These are phyloP conservation scores for Phyto melanocephala DNA, from an alignment of 2,888 invertebrate species.

Conservation along the genomic window DNA sequence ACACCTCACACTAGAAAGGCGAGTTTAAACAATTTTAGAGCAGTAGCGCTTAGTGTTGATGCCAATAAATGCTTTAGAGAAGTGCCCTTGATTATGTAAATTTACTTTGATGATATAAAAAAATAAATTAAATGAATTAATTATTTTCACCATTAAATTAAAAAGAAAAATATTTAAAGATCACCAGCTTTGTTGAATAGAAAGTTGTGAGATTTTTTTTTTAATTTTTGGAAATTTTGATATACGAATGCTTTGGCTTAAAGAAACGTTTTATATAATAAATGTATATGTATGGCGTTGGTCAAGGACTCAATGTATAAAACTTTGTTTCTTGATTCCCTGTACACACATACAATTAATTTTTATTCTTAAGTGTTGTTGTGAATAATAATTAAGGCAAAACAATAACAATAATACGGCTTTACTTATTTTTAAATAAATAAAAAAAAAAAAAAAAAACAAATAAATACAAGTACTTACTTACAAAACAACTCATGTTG, in stretches of 20 bases:
- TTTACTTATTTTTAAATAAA: constrained; percentile 32
- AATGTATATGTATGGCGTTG: not conserved
- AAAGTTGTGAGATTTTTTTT: too few species aligned
- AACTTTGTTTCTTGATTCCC: not conserved
- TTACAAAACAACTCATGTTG: not conserved
- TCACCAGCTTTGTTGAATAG: too few species aligned
- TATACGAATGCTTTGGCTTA: too few species aligned
- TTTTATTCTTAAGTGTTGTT: constrained; percentile 29
- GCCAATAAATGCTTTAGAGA: too few species aligned
- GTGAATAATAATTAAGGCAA: constrained; percentile 43
- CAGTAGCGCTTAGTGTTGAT: too few species aligned
- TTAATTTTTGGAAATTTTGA: too few species aligned
- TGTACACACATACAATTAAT: not conserved
- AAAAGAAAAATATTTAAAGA: too few species aligned
- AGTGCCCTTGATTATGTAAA: too few species aligned
- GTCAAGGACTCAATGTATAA: not conserved
- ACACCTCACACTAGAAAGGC: not conserved
- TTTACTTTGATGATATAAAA: too few species aligned
- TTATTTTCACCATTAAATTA: too few species aligned
- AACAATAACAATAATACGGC: not conserved
- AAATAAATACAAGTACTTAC: constrained; percentile 14
- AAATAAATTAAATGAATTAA: too few species aligned
- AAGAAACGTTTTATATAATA: not conserved
- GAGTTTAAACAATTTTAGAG: not conserved
- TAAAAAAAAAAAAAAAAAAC: constrained; percentile 9